phyloP scores from a whole-genome alignment of 2,888 invertebrate genomes.

The Hedychridium roseum region DNA sequence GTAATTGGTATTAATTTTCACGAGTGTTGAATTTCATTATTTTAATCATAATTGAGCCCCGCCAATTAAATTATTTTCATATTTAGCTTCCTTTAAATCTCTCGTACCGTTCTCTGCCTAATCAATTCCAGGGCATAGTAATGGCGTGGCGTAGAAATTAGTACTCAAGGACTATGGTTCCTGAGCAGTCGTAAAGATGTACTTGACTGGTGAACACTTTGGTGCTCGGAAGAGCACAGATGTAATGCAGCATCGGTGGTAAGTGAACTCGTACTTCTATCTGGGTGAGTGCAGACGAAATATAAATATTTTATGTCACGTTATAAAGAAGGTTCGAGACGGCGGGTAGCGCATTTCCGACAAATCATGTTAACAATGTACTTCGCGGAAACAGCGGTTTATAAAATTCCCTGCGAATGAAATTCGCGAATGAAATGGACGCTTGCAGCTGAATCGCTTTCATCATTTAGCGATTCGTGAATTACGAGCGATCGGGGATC shows the following conservation, averaged over 20 bases:
- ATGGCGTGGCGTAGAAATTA: slow-evolving; percentile 6
- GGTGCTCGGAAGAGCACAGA: neutral
- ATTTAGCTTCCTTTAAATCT: too few relatives aligned
- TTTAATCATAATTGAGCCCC: too few relatives aligned
- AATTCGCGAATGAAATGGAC: slow-evolving; percentile 4
- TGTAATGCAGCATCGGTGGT: slow-evolving; percentile 3
- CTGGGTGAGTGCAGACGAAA: slow-evolving; percentile 37
- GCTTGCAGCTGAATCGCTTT: neutral
- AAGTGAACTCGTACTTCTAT: slow-evolving; percentile 26
- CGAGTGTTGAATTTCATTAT: too few relatives aligned
- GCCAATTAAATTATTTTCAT: too few relatives aligned
- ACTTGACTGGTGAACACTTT: neutral
- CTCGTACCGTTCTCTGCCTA: too few relatives aligned
- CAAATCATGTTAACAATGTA: slow-evolving; percentile 37
- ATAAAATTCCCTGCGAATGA: slow-evolving; percentile 24
- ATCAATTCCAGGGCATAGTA: too few relatives aligned
- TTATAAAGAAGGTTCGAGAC: slow-evolving; percentile 39
- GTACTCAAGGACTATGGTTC: too few relatives aligned
- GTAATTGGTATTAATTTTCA: too few relatives aligned
- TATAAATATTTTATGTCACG: slow-evolving; percentile 49
- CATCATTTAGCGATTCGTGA: too few relatives aligned
- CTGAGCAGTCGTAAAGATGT: slow-evolving; percentile 7
- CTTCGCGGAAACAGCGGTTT: slow-evolving; percentile 28
- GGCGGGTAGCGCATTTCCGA: slow-evolving; percentile 6
- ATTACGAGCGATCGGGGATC: too few relatives aligned